Evolutionary conservation across 2,888 invertebrate species (phyloP).

Genomic region (Rhabditoides inermis): DNA sequence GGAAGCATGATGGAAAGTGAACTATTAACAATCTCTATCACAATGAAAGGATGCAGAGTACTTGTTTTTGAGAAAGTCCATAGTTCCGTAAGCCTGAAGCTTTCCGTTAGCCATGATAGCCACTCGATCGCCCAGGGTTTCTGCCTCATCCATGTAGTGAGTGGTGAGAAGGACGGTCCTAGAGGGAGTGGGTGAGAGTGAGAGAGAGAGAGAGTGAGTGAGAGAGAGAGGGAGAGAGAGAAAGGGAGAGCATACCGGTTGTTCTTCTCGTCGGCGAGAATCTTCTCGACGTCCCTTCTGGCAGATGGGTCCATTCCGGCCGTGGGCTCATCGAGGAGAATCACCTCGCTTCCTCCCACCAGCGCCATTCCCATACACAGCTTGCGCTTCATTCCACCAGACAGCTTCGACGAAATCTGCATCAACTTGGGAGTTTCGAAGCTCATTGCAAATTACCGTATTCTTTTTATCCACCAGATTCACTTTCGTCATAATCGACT

Average conservation of each 20-base stretch:
- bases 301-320: constrained; percentile 36
- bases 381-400: constrained; percentile 49
- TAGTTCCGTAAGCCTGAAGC: constrained; percentile 34
- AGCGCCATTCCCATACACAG: constrained; percentile 46
- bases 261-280: constrained; percentile 24
- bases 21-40: too few relatives aligned
- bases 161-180: constrained; percentile 37
- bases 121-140: constrained; percentile 36
- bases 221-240: too few relatives aligned
- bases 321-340: constrained; percentile 47
- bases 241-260: too few relatives aligned
- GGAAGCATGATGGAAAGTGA: too few relatives aligned
- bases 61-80: constrained; percentile 34
- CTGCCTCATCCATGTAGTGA: constrained; percentile 43
- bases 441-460: too few relatives aligned
- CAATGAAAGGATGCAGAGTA: too few relatives aligned
- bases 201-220: too few relatives aligned
- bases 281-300: constrained; percentile 24
- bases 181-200: too few relatives aligned
- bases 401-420: constrained; percentile 25
- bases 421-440: too few relatives aligned
- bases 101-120: constrained; percentile 44
- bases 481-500: constrained; percentile 25
- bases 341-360: constrained; percentile 30
- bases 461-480: constrained; percentile 25